These are phyloP conservation scores for Bufo bufo DNA, from an alignment of 2,113 vertebrate genomes.

Conservation along the genomic window DNA sequence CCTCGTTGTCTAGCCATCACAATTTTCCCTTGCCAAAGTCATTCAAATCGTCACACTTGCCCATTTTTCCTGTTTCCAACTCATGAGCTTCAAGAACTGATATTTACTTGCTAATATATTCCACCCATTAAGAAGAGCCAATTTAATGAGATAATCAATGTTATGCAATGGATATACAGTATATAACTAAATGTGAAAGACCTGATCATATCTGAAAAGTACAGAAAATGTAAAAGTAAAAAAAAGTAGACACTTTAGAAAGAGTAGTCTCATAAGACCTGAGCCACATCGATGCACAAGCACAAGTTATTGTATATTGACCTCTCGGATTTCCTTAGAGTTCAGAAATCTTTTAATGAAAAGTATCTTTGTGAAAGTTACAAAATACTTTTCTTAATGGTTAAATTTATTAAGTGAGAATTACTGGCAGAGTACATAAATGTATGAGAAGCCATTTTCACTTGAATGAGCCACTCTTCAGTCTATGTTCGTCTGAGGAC, in stretches of 20 bases:
- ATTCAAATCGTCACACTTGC: too few species aligned
- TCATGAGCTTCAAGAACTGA: too few species aligned
- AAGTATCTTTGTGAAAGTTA: not conserved
- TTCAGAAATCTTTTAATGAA: not conserved
- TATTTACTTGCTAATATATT: too few species aligned
- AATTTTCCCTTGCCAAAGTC: too few species aligned
- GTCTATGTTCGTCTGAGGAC: not conserved
- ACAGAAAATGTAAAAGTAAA: too few species aligned
- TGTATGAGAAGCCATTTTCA: slow-evolving; percentile 2
- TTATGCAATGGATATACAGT: too few species aligned
- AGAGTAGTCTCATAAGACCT: not conserved
- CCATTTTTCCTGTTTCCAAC: too few species aligned
- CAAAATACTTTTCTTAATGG: not conserved
- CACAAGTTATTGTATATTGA: not conserved
- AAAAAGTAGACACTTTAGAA: not conserved
- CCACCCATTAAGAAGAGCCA: too few species aligned
- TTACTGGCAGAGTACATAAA: not conserved
- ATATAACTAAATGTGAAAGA: too few species aligned
- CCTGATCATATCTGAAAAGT: too few species aligned
- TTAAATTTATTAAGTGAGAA: not conserved
- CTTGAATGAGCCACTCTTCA: not conserved
- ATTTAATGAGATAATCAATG: too few species aligned
- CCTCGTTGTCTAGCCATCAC: too few species aligned
- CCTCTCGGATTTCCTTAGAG: not conserved
- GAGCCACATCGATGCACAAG: not conserved